These are phyloP conservation scores for Cotesia typhae DNA, from an alignment of 1,140 invertebrate species.

Conservation along the genomic window DNA sequence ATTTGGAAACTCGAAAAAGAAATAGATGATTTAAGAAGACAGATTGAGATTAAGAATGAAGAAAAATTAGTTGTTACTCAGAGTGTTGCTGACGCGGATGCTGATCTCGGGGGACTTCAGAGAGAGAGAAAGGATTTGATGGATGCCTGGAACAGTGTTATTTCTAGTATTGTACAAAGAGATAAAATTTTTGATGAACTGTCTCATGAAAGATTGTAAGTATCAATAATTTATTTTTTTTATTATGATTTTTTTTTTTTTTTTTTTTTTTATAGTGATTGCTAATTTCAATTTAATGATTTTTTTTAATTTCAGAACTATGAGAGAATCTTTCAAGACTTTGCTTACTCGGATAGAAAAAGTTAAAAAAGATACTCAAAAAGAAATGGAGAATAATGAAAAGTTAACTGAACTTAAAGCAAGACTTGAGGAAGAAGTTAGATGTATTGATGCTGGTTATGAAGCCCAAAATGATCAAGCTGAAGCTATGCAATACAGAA, in stretches of 20 bases:
- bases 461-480: conserved; percentile 49
- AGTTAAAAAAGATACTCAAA: conserved; percentile 65
- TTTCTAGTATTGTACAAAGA: conserved; percentile 73
- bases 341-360: conserved; percentile 67
- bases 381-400: conserved; percentile 75
- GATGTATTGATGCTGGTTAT: conserved; percentile 48
- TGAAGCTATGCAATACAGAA: conserved; percentile 62
- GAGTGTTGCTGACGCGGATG: conserved; percentile 70
- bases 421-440: conserved; percentile 68
- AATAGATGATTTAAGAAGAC: conserved; percentile 60
- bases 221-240: conserved; percentile 33
- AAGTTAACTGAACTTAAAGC: conserved; percentile 70
- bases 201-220: conserved; percentile 68
- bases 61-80: conserved; percentile 61
- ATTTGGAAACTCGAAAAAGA: conserved; percentile 66
- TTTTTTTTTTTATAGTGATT: neutral
- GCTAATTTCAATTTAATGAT: neutral
- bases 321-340: conserved; percentile 68
- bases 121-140: conserved; percentile 74
- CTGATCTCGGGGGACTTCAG: conserved; percentile 75
- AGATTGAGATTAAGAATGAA: conserved; percentile 62
- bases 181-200: conserved; percentile 73
- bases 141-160: conserved; percentile 76
- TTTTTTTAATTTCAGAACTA: conserved; percentile 57
- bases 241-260: neutral